Percentiles rank a stretch among this genome's conserved stretches.
Conservation (phyloP, 2,888 invertebrate genomes). For the Aphodius granarius region DNA sequence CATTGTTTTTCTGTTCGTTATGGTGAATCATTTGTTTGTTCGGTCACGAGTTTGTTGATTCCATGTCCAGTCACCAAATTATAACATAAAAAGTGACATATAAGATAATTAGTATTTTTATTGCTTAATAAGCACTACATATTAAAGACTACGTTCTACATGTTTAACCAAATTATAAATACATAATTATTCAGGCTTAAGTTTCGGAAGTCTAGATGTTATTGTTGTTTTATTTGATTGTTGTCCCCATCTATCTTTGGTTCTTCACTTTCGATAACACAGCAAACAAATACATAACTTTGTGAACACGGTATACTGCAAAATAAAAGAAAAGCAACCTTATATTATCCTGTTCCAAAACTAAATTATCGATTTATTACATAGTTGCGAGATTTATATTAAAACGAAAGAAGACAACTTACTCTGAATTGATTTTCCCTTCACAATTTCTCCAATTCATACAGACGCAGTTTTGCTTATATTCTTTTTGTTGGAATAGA, state of each 20-base stretch:
- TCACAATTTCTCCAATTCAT: slow-evolving; percentile 43
- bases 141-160: too few species aligned
- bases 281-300: slow-evolving; percentile 21
- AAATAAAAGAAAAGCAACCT: not conserved
- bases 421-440: slow-evolving; percentile 45
- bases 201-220: not conserved
- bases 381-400: too few species aligned
- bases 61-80: too few species aligned
- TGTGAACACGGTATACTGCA: slow-evolving; percentile 23
- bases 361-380: too few species aligned
- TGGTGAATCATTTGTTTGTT: not conserved
- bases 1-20: not conserved
- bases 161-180: too few species aligned
- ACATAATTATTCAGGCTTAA: not conserved
- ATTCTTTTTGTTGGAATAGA: not conserved
- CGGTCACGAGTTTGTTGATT: not conserved
- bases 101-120: too few species aligned
- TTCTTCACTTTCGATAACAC: not conserved
- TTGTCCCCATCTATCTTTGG: not conserved
- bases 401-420: slow-evolving; percentile 29
- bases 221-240: not conserved
- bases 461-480: slow-evolving; percentile 38
- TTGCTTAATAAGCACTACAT: too few species aligned
- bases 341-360: too few species aligned
- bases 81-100: too few species aligned